These are phyloP conservation scores for Hirtodrosophila duncani DNA, from an alignment of 2,888 invertebrate species.

Conservation along the genomic window DNA sequence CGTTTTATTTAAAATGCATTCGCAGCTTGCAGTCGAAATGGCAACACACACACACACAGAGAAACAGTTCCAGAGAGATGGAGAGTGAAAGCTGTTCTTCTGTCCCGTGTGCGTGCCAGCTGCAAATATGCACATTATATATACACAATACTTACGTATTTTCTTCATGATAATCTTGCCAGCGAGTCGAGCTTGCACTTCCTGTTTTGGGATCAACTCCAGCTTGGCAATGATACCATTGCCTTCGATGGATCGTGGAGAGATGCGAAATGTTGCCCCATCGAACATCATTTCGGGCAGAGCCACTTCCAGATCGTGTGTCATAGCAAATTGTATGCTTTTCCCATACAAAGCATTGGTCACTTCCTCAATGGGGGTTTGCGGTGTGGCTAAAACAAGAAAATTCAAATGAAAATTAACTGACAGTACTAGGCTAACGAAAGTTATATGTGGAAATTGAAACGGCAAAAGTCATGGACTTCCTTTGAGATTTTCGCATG, in stretches of 20 bases:
- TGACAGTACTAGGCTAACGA: constrained; percentile 38
- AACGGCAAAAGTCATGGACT: too few species aligned
- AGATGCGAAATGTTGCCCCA: constrained; percentile 85
- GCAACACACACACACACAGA: too few species aligned
- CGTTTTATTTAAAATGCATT: constrained; percentile 17
- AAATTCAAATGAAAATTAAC: background rate
- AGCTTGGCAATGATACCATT: constrained; percentile 87
- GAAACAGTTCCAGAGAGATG: background rate
- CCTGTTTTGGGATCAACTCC: constrained; percentile 82
- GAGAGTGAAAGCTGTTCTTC: constrained; percentile 32
- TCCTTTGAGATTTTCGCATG: too few species aligned
- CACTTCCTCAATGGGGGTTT: constrained; percentile 86
- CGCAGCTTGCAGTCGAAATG: background rate
- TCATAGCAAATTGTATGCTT: constrained; percentile 86
- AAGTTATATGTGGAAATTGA: constrained; percentile 30
- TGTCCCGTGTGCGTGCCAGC: constrained; percentile 4
- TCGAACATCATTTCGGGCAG: constrained; percentile 87
- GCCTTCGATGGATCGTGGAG: constrained; percentile 85
- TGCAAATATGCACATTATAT: constrained; percentile 5
- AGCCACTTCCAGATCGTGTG: constrained; percentile 86
- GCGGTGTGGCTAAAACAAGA: constrained; percentile 50
- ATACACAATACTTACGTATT: constrained; percentile 70
- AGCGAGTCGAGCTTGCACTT: constrained; percentile 77
- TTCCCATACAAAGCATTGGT: constrained; percentile 85
- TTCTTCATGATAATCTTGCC: constrained; percentile 82